These are phyloP conservation scores for Anseranas semipalmata DNA, from an alignment of 2,113 vertebrate species.

Conservation along the genomic window DNA sequence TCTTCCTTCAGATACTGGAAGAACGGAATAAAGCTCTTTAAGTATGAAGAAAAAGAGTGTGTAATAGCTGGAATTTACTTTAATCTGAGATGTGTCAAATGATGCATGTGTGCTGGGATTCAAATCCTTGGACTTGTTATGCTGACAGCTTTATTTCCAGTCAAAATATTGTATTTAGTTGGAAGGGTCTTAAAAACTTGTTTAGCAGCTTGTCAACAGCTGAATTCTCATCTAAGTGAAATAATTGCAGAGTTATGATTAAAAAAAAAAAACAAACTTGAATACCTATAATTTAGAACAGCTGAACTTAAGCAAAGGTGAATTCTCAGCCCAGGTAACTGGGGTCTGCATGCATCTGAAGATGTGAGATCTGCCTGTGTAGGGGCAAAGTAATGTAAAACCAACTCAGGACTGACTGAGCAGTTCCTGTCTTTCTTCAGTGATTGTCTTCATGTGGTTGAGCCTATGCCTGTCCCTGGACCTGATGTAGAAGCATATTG, in stretches of 20 bases:
- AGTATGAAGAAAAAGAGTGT: neutral
- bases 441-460: conserved; percentile 95
- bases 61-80: neutral
- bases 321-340: neutral
- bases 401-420: neutral
- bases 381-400: neutral
- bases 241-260: neutral
- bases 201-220: neutral
- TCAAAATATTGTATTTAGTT: neutral
- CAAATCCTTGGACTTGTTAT: neutral
- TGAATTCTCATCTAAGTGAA: neutral
- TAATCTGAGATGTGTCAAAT: neutral
- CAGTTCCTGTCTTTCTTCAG: conserved; percentile 49
- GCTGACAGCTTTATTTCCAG: neutral
- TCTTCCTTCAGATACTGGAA: neutral
- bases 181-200: neutral
- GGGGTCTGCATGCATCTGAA: neutral
- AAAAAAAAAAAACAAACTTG: neutral
- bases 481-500: conserved; percentile 97
- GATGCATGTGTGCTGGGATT: neutral
- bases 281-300: neutral
- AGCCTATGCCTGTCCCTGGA: conserved; percentile 94
- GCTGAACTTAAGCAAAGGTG: neutral
- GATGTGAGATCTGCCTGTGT: neutral
- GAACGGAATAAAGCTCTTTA: neutral